phyloP scores from a whole-genome alignment of 2,113 vertebrate species.

The Psittacara wagleri region DNA sequence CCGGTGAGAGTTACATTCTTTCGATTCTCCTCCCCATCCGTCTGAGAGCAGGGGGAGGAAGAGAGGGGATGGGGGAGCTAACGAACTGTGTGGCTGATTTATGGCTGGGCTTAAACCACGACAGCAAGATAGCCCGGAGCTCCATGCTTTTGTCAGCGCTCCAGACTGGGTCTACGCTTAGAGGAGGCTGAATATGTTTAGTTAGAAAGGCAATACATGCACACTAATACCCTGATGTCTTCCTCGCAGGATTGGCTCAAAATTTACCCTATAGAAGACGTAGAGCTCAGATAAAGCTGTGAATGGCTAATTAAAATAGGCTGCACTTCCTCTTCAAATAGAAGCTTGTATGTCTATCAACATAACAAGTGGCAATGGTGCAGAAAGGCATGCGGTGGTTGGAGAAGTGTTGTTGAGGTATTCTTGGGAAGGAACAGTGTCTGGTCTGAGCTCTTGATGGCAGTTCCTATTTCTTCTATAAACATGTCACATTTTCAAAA shows the following conservation, averaged over 20 bases:
- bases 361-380: background rate
- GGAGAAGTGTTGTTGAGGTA: background rate
- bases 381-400: background rate
- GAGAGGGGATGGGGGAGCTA: no score
- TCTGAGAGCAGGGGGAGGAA: no score
- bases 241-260: background rate
- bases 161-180: rapidly evolving
- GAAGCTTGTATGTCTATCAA: background rate
- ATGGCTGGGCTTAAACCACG: no score
- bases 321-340: background rate
- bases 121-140: background rate
- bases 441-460: background rate
- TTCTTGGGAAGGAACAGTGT: background rate
- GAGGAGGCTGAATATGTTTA: background rate
- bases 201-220: background rate
- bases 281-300: background rate
- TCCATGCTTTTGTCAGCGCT: background rate
- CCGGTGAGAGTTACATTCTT: no score
- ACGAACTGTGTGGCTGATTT: no score
- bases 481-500: background rate
- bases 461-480: background rate
- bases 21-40: no score
- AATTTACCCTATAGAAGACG: background rate
- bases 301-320: background rate
- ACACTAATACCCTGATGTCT: background rate